Evolutionary conservation across 35 echinoderm and acorn worm species (phyloP).

Genomic region (Strongylocentrotus purpuratus): DNA sequence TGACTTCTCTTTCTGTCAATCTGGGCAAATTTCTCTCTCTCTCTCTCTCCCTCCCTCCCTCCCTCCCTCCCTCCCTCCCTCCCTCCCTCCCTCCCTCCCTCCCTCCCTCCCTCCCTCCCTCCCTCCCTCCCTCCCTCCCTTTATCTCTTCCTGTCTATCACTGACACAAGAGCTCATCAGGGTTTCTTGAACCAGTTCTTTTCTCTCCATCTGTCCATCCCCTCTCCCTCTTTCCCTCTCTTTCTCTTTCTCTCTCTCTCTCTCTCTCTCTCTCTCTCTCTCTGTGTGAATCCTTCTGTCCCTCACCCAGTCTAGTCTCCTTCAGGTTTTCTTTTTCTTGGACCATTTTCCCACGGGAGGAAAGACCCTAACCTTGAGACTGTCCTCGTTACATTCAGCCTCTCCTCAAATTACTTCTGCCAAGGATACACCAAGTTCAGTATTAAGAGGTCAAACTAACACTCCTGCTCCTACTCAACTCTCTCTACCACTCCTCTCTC

Average conservation of each 20-base stretch:
- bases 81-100: not conserved
- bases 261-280: not conserved
- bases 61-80: not conserved
- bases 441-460: not conserved
- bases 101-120: too few relatives aligned
- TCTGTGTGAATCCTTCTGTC: not conserved
- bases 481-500: not conserved
- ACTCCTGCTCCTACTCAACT: not conserved
- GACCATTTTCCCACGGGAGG: not conserved
- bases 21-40: too few relatives aligned
- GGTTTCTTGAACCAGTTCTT: not conserved
- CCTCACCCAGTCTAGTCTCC: not conserved
- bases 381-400: not conserved
- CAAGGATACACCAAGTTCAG: not conserved
- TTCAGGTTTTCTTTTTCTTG: not conserved
- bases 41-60: too few relatives aligned
- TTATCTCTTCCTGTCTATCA: not conserved
- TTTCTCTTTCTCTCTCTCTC: not conserved
- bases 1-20: not conserved
- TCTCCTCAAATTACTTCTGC: not conserved
- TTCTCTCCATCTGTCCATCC: not conserved
- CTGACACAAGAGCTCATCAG: not conserved
- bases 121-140: not conserved
- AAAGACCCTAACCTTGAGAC: not conserved
- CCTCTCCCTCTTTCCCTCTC: not conserved